Evolutionary conservation across 2,888 invertebrate species (phyloP), one percentile per base, ranked within the genome.

Genomic region (Gortyna flavago): DNA sequence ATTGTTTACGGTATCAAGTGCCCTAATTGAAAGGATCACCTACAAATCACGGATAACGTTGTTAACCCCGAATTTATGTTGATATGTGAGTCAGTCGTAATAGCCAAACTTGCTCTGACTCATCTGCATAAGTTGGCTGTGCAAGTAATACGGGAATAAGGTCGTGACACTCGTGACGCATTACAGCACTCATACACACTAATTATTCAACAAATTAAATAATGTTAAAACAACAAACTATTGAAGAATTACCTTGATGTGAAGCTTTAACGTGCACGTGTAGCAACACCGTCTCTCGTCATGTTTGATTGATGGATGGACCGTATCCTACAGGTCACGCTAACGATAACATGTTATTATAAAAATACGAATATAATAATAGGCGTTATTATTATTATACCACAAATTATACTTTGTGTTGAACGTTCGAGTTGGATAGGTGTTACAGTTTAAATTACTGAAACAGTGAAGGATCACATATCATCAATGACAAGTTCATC

Each of bases 161-260:
- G 87, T 85, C 81, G 91, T 96, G 96, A 96, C 95, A 94, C 95
- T 85, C 81, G 91, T 96, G 96, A 96, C 95, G 94, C 95, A 96
- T 93, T 89, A 74, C 75, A 82, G 86, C 88, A 90, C 87, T 91
- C 92, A 91, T 89, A 89, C 88, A 87, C 83, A 81, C 79, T 89
- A 87, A 92, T 92, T 91, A 90, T 90, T 90, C 85, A 89, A 87
- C 83, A 85, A 85, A 90, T 89, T 77, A 87, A 88, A 89, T 87
- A 81, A 78, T 72, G 61, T 65, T 76, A 85, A 80, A 81, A 81
- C 77, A 83, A 86, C 71, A 83, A 78, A 77, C 72, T 83, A 77
- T 75, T 70, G 51, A 79, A 80, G 65, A 82, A 85, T 80, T 61
- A 67, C 67, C 38, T 84, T 25, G 54, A 73, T 54, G 68, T 80